phyloP scores from a whole-genome alignment of 2,888 invertebrate genomes.

The Lutraria lutraria region DNA sequence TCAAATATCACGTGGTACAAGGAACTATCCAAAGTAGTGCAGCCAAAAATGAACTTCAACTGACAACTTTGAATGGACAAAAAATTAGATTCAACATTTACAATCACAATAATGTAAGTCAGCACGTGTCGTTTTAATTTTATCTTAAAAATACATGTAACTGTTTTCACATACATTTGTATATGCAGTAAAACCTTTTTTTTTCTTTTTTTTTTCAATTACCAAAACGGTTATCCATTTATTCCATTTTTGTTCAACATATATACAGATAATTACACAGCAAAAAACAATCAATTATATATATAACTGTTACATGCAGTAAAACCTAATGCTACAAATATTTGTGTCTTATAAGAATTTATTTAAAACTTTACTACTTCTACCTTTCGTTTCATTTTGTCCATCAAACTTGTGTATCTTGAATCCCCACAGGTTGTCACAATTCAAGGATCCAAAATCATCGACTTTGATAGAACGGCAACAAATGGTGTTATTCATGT shows the following conservation, averaged over 20 bases:
- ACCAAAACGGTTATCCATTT: too few species aligned
- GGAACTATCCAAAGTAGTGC: slow-evolving; percentile 53
- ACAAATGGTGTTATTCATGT: slow-evolving; percentile 75
- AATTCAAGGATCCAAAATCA: slow-evolving; percentile 69
- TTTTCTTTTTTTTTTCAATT: too few species aligned
- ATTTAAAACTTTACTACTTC: neutral
- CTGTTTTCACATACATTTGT: too few species aligned
- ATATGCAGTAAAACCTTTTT: too few species aligned
- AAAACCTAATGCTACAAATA: neutral
- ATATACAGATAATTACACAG: neutral
- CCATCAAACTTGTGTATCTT: neutral
- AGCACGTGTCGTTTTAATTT: neutral
- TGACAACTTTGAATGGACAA: slow-evolving; percentile 55
- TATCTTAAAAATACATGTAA: too few species aligned
- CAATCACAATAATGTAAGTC: slow-evolving; percentile 49
- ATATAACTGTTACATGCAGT: neutral
- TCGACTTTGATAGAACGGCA: slow-evolving; percentile 65
- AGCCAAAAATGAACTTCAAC: slow-evolving; percentile 51
- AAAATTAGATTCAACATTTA: slow-evolving; percentile 63
- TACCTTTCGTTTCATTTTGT: too few species aligned
- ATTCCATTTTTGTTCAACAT: neutral
- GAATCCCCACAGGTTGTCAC: slow-evolving; percentile 56
- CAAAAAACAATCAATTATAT: neutral
- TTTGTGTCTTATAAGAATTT: neutral
- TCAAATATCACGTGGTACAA: slow-evolving; percentile 73